Evolutionary conservation across 2,888 invertebrate genomes (phyloP).

Genomic region (Trissolcus japonicus): DNA sequence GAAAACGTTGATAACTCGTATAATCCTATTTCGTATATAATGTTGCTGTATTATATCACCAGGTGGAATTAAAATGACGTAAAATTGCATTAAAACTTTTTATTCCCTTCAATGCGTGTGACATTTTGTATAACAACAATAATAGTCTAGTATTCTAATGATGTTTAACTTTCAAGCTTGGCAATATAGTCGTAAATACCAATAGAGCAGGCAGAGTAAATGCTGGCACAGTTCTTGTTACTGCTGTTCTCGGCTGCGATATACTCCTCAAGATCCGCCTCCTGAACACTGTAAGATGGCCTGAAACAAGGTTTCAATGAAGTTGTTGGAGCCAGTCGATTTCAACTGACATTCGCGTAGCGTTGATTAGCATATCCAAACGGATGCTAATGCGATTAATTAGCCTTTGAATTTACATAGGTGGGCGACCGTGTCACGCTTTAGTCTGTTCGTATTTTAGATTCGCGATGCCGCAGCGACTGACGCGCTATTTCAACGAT

Average conservation of each 20-base stretch:
- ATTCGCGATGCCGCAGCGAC: slow-evolving; percentile 14
- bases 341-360: slow-evolving; percentile 34
- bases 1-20: no score
- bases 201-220: slow-evolving; percentile 65
- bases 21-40: no score
- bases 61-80: background rate
- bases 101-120: no score
- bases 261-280: slow-evolving; percentile 65
- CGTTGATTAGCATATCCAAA: slow-evolving; percentile 53
- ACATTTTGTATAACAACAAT: slow-evolving; percentile 3
- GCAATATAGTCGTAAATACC: slow-evolving; percentile 69
- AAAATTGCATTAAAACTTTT: no score
- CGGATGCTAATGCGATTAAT: slow-evolving; percentile 58
- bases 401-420: slow-evolving; percentile 55
- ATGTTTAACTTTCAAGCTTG: slow-evolving; percentile 16
- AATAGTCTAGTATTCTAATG: slow-evolving; percentile 5
- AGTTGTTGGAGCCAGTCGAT: slow-evolving; percentile 40
- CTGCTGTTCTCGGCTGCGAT: slow-evolving; percentile 58
- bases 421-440: slow-evolving; percentile 20
- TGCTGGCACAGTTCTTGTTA: slow-evolving; percentile 57
- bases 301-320: slow-evolving; percentile 62
- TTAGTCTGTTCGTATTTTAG: slow-evolving; percentile 3
- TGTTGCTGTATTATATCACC: no score
- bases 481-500: slow-evolving; percentile 24
- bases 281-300: slow-evolving; percentile 65